Conservation (phyloP, 2,888 invertebrate genomes). For the Magallana nippona region DNA sequence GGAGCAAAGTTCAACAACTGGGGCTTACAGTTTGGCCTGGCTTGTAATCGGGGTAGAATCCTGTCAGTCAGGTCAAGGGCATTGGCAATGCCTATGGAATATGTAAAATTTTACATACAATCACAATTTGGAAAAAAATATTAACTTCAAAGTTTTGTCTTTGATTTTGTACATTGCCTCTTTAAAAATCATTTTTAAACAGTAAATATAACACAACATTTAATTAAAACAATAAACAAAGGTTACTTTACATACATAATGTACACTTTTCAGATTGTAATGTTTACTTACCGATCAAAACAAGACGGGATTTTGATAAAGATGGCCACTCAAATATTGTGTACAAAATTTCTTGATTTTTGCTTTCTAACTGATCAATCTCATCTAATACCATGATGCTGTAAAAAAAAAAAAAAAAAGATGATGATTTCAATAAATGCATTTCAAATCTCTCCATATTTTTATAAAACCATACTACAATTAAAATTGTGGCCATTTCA, state of each 20-base stretch:
- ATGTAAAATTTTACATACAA: no score
- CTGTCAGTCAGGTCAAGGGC: conserved; percentile 96
- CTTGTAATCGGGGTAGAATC: conserved; percentile 91
- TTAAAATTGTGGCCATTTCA: no score
- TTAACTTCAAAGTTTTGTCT: background rate
- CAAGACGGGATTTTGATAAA: conserved; percentile 84
- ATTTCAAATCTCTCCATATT: background rate
- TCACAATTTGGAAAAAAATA: no score
- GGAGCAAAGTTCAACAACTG: conserved; percentile 92
- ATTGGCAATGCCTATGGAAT: conserved; percentile 88
- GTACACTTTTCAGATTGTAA: no score
- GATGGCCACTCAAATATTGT: conserved; percentile 96
- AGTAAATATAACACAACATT: background rate
- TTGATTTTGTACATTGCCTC: background rate
- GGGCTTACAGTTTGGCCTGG: conserved; percentile 83
- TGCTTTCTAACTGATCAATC: conserved; percentile 92
- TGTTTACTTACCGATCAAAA: conserved; percentile 86
- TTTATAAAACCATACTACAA: no score
- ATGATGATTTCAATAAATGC: background rate
- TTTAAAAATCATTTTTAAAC: background rate
- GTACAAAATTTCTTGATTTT: conserved; percentile 92
- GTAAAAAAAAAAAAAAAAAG: conserved; percentile 52
- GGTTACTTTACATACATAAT: background rate
- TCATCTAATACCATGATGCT: conserved; percentile 92
- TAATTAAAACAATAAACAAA: background rate